Evolutionary conservation across 2,888 invertebrate species (phyloP), one percentile per base, ranked within the genome.

Genomic region (Portevinia maculata): DNA sequence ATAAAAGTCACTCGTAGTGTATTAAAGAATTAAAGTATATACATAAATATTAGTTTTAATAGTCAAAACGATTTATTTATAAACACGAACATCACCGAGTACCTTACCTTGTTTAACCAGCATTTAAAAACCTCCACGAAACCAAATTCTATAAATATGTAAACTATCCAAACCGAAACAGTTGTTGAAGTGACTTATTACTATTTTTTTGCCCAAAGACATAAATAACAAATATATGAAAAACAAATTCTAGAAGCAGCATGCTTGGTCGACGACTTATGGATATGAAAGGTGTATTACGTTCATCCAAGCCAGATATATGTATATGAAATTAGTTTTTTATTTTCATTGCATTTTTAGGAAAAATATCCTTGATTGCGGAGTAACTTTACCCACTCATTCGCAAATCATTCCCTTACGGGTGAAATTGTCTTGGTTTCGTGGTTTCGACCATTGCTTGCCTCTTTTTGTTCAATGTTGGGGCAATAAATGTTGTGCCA

Each of bases 121-220:
- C n/a, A n/a, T n/a, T n/a, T n/a, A n/a, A n/a, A n/a, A n/a, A n/a
- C n/a, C n/a, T n/a, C n/a, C n/a, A n/a, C n/a, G n/a, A n/a, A n/a
- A n/a, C 5, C 24, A 17, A 15, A 34, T 11, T 34, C 1, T 5
- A n/a, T 1, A 32, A 21, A 48, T 34, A n/a, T n/a, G n/a, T n/a
- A n/a, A n/a, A 48, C 24, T 34, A 9, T 17, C 1, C 15, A 21
- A 48, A 28, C 8, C 44, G 46, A 32, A 65, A 28, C 44, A 67
- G 9, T 53, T 28, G 9, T 30, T 55, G 55, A 21, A 57, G 6
- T 48, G 57, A 69, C 55, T 57, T 57, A 69, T 69, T 55, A 13
- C 37, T 37, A n/a, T 57, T 69, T 46, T 55, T 55, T 57, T 46
- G 46, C 13, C 24, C 24, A 48, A 15, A 37, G 48, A 37, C 24